Conservation (phyloP, 2,113 vertebrate genomes). For the Sciurus niger region DNA sequence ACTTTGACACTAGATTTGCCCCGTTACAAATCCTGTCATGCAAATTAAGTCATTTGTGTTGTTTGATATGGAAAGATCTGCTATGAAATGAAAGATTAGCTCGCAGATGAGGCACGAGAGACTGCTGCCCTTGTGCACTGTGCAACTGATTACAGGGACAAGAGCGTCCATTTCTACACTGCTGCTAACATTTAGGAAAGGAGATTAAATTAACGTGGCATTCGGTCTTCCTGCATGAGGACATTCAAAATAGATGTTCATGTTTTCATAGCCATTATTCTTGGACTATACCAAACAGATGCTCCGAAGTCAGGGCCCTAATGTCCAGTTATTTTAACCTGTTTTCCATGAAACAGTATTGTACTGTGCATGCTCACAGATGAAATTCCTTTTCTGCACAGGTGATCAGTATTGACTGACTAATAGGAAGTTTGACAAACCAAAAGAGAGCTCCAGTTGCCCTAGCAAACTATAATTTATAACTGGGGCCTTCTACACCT, state of each 20-base stretch:
- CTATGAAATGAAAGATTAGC: conserved; percentile 99
- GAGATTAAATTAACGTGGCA: conserved; percentile 94
- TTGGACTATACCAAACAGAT: conserved; percentile 42
- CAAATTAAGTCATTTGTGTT: conserved; percentile 99
- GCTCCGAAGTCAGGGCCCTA: neutral
- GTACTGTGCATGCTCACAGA: neutral
- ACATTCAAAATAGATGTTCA: conserved; percentile 83
- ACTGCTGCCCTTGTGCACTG: conserved; percentile 94
- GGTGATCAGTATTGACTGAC: conserved; percentile 64
- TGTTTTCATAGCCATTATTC: conserved; percentile 75
- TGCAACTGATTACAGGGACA: conserved; percentile 97
- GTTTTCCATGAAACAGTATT: conserved; percentile 48
- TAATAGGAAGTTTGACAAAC: conserved; percentile 2
- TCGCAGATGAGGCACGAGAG: conserved; percentile 96
- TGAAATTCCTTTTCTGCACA: conserved; percentile 57
- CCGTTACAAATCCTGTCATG: conserved; percentile 99
- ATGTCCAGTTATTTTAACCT: conserved; percentile 61
- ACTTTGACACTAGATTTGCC: conserved; percentile 99
- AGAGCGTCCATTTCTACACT: conserved; percentile 93
- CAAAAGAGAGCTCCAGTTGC: neutral
- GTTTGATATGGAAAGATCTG: conserved; percentile 99
- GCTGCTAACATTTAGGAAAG: conserved; percentile 89
- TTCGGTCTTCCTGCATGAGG: conserved; percentile 75
- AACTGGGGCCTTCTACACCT: neutral
- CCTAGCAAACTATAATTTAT: neutral